Evolutionary conservation across 2,888 invertebrate genomes (phyloP).

Genomic region (Lasioglossum lativentre): DNA sequence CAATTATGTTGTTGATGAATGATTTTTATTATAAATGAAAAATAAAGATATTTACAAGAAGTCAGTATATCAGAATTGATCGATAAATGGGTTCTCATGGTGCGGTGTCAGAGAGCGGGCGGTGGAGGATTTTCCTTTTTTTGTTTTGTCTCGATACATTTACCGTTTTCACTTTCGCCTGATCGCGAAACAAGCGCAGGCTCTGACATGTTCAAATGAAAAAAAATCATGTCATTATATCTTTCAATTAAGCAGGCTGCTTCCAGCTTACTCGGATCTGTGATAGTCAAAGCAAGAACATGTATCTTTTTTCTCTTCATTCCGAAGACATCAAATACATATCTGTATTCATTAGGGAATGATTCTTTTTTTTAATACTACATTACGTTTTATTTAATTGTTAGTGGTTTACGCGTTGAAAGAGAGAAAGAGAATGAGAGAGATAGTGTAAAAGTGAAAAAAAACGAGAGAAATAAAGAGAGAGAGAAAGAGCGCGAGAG

Average conservation of each 20-base stretch:
- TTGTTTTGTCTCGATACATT: conserved; percentile 35
- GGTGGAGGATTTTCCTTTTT: conserved; percentile 32
- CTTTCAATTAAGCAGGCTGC: conserved; percentile 52
- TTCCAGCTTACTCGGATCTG: conserved; percentile 69
- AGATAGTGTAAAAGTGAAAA: conserved; percentile 13
- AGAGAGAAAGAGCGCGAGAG: conserved; percentile 16
- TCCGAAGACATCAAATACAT: conserved; percentile 55
- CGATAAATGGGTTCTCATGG: conserved; percentile 56
- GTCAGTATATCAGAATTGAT: conserved; percentile 77
- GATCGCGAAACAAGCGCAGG: conserved; percentile 23
- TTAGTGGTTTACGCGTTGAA: conserved; percentile 48
- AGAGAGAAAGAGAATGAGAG: conserved; percentile 28
- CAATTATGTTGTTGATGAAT: conserved; percentile 85
- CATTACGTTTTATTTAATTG: conserved; percentile 53
- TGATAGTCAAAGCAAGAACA: conserved; percentile 69
- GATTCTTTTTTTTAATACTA: conserved; percentile 69
- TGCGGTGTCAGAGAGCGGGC: conserved; percentile 48
- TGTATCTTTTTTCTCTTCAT: conserved; percentile 60
- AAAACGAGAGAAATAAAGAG: conserved; percentile 8
- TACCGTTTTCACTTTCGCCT: conserved; percentile 18
- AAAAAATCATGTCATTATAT: conserved; percentile 17
- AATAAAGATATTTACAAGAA: conserved; percentile 85
- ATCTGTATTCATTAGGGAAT: conserved; percentile 69
- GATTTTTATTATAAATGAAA: conserved; percentile 85
- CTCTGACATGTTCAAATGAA: conserved; percentile 35